Evolutionary conservation across 2,888 invertebrate genomes (phyloP), one percentile per base, ranked within the genome.

Genomic region (Eristalis intricaria): DNA sequence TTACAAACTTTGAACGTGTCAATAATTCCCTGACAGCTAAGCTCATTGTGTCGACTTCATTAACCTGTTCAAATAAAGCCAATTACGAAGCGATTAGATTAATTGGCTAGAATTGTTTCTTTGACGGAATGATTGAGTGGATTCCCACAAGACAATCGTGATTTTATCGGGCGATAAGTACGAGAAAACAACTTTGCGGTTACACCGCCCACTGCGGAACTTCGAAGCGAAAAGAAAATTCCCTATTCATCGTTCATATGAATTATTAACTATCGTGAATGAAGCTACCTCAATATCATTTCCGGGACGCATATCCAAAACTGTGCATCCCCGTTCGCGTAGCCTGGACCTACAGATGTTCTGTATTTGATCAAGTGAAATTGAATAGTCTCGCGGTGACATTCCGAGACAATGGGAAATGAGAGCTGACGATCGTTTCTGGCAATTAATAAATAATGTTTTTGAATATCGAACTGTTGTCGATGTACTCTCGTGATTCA

Each of bases 141-240:
- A 50, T 50, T 50, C 50, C 50, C 50, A 50, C 50, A 50, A 19
- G 50, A 19, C 50, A 50, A 50, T 50, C 19, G 50, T 19, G 50
- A 8, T 19, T 50, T 19, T 19, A n/a, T 50, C 19, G 8, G 19
- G 38, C 38, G 13, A 13, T 13, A 13, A 11, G 13, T 13, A 38
- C 38, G 13, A 13, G 50, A 8, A 50, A 50, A 19, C 50, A 50
- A 50, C 38, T 23, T 23, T 38, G 23, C 32, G 11, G 15, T 5
- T 10, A 40, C 38, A 60, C 60, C 23, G 23, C 70, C 70, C 26
- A 70, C 38, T n/a, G 19, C 38, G 60, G 70, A 70, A 60, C n/a
- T 70, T 23, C 8, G 22, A n/a, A n/a, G 22, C 19, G 1, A n/a
- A 66, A 43, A 5, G 19, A 69, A 69, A 56, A 56, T 56, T 29